phyloP scores from a whole-genome alignment of 2,797 vertebrate species.

The Heteromormyrus szaboi region DNA sequence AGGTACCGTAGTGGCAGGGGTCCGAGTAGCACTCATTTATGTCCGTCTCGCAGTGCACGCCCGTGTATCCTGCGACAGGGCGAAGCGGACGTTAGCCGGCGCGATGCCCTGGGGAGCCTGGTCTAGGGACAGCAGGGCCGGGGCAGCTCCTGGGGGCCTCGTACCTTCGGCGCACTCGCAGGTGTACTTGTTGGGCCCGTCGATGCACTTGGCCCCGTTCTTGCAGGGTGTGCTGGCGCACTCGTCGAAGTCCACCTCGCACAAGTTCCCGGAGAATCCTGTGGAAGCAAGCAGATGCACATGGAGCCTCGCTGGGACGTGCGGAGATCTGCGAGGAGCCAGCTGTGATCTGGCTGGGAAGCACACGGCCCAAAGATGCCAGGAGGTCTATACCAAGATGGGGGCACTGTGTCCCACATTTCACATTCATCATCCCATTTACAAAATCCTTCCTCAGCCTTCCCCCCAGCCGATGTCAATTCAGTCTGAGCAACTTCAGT shows the following conservation, averaged over 20 bases:
- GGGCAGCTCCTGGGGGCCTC: neutral
- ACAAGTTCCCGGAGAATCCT: slow-evolving; percentile 86
- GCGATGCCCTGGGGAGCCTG: neutral
- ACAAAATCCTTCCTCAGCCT: neutral
- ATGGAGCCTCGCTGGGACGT: neutral
- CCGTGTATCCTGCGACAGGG: slow-evolving; percentile 71
- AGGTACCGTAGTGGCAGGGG: slow-evolving; percentile 89
- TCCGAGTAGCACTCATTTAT: slow-evolving; percentile 80
- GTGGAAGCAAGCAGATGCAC: slow-evolving; percentile 38
- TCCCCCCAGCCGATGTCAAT: neutral
- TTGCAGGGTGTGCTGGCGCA: slow-evolving; percentile 93
- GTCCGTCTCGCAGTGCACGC: slow-evolving; percentile 78
- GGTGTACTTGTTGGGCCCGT: slow-evolving; percentile 86
- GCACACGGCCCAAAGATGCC: neutral
- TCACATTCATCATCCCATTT: slow-evolving; percentile 50
- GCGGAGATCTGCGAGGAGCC: slow-evolving; percentile 45
- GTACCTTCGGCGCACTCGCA: slow-evolving; percentile 92
- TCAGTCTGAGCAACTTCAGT: too few relatives aligned
- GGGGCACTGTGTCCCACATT: slow-evolving; percentile 33
- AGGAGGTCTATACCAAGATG: neutral
- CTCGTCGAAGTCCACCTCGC: slow-evolving; percentile 86
- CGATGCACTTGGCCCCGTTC: slow-evolving; percentile 87
- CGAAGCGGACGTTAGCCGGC: neutral
- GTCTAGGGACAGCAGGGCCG: neutral
- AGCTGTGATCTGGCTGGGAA: slow-evolving; percentile 42